phyloP scores from a whole-genome alignment of 2,113 vertebrate genomes.

The Zeus faber region DNA sequence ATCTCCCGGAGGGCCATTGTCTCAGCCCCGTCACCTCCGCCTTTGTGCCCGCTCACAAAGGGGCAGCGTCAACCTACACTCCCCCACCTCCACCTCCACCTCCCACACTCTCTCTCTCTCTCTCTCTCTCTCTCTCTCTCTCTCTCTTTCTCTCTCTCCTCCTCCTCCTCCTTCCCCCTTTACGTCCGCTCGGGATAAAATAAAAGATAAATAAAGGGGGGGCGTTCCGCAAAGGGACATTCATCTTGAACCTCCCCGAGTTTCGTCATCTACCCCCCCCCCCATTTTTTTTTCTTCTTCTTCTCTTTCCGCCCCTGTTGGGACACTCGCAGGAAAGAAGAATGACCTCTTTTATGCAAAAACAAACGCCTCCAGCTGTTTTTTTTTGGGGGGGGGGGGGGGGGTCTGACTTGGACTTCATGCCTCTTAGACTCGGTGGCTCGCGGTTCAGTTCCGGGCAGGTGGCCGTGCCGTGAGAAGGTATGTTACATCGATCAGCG shows the following conservation, averaged over 20 bases:
- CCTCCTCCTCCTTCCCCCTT: constrained; percentile 11
- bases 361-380: constrained; percentile 31
- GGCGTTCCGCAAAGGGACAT: constrained; percentile 38
- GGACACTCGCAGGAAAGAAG: not conserved
- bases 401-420: constrained; percentile 1
- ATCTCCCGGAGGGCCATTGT: constrained; percentile 48
- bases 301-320: constrained; percentile 1
- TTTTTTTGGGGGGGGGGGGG: not conserved
- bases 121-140: constrained; percentile 14
- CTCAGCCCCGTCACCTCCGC: constrained; percentile 56
- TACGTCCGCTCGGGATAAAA: no score
- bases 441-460: constrained; percentile 16
- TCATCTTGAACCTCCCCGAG: constrained; percentile 28
- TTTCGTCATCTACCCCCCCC: constrained; percentile 11
- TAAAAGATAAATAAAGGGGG: no score
- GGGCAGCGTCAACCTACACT: constrained; percentile 11
- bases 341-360: constrained; percentile 18
- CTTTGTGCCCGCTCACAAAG: constrained; percentile 68
- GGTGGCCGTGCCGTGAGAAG: constrained; percentile 21
- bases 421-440: not conserved
- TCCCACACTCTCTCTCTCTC: not conserved
- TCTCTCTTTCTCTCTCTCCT: constrained; percentile 4
- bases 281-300: not conserved
- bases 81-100: constrained; percentile 18
- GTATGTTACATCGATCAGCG: constrained; percentile 15